Base-by-base conservation (phyloP, 30 jellyfish, hydroid and myxozoan species). In the Aurelia sp. region DNA sequence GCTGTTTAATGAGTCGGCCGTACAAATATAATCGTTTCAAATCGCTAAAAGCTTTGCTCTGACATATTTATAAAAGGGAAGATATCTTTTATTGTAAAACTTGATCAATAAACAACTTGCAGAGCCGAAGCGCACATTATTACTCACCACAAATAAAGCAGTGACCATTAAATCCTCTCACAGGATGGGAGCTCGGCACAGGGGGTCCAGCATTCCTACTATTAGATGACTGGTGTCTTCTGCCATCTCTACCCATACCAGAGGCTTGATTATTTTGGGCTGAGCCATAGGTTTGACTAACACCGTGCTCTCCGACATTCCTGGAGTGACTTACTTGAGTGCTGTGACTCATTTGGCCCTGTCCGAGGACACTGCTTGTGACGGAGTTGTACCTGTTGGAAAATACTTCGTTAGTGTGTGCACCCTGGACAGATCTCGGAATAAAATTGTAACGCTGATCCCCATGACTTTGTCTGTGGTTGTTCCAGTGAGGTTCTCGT, bases 101-200 rank as follows among this genome's bases (percentile, higher is more conserved):
- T 12, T 44, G 55, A 6, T 40, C 10, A 40, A 40, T 6, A 40
- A 40, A 40, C 51, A 40, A 5, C 51, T 40, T 40, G 51, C 51
- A 40, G 51, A 40, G 8, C 3, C 7, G 3, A 5, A 8, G 10
- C 51, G 51, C 51, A 40, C 51, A 4, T 8, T 44, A 69, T 16
- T 6, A 20, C 89, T 61, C 63, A 79, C 89, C 89, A 55, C 89
- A 79, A 22, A 79, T 65, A 44, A 13, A 79, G 89, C 89, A 79
- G 21, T 48, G 64, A 63, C 89, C 89, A 63, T 47, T 63, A 15
- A 51, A 79, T n/a, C 18, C 80, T 51, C 89, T 63, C 55, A 9
- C 55, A 44, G 55, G 15, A 44, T 44, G 55, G 8, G 80, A 69
- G 60, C 27, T 30, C 38, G 19, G 80, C 2, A 48, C 53, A 2